Base-by-base conservation (phyloP, 2,113 vertebrate species). In the Falco punctatus region DNA sequence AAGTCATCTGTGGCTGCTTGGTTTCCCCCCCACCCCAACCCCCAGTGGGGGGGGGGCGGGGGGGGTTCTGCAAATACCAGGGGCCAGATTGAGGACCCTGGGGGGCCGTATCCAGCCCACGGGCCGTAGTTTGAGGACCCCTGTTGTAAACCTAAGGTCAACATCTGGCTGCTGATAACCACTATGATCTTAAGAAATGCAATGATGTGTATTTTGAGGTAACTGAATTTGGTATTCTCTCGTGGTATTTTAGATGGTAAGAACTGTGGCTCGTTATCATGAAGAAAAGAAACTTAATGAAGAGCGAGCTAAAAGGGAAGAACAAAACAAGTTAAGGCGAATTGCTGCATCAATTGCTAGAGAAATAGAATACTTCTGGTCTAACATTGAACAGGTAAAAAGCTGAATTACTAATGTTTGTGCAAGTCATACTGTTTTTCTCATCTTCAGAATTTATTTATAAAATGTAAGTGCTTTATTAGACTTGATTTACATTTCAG, bases 311-410 rank as follows among this genome's bases (percentile, higher is more conserved):
- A 98, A 98, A 97, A 98, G 96, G 81, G 98, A 99, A 94, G 98
- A 98, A 55, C 98, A 99, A 92, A 97, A 98, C 95, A 98, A 98
- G 86, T 97, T 99, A 33, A 98, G 99, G 65, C 97, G 98, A 77
- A 99, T 99, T 67, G 99, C 99, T 91, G 98, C 99, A 62, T 98
- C 98, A 11, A 98, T 99, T 70, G 99, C 99, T 23, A 97, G 98
- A 80, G 98, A 99, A 94, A 99, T 99, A 86, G 99, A 99, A 48
- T 99, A 99, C 86, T 99, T 99, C 96, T 99, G 99, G 99, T 98
- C 98, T 54, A 99, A 99, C 97, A 99, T 99, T 81, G 98, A 99
- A 62, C 99, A 99, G 98, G 99, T 99, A 44, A 88, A 78, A 23
- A 42, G 49, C 17, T 2, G 2, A 40, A 27, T 73, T 44, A n/a